These are phyloP conservation scores for Bolinopsis microptera DNA, from an alignment of 37 sponge, comb jelly and placozoan species.

Conservation along the genomic window DNA sequence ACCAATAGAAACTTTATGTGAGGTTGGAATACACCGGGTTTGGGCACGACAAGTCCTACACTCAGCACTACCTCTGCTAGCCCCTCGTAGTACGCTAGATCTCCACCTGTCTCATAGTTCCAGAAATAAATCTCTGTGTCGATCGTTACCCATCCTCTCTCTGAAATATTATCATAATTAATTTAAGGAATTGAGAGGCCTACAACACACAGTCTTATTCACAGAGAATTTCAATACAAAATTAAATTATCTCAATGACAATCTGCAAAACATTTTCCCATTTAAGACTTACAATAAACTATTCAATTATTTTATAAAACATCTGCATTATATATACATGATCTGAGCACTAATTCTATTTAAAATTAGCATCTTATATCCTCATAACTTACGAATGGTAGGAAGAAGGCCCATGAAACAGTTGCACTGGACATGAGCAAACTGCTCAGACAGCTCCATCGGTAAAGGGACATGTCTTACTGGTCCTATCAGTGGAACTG, in stretches of 20 bases:
- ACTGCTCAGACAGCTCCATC: slow-evolving; percentile 88
- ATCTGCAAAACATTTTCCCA: too few species aligned
- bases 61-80: slow-evolving; percentile 89
- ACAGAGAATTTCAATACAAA: too few species aligned
- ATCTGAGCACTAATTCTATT: too few species aligned
- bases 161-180: neutral
- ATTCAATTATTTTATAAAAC: too few species aligned
- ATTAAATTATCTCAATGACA: too few species aligned
- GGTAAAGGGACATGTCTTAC: slow-evolving; percentile 83
- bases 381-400: slow-evolving; percentile 74
- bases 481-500: slow-evolving; percentile 73
- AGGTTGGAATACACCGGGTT: slow-evolving; percentile 83
- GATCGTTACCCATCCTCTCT: slow-evolving; percentile 91
- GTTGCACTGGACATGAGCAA: slow-evolving; percentile 96
- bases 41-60: slow-evolving; percentile 85
- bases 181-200: too few species aligned
- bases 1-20: slow-evolving; percentile 88
- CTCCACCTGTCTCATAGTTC: slow-evolving; percentile 82
- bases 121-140: slow-evolving; percentile 93
- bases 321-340: too few species aligned
- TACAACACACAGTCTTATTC: too few species aligned
- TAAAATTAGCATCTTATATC: too few species aligned
- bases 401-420: slow-evolving; percentile 92
- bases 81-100: slow-evolving; percentile 98
- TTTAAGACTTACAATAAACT: too few species aligned